Conservation (phyloP, 2,113 vertebrate species). For the Cyrtonyx montezumae region DNA sequence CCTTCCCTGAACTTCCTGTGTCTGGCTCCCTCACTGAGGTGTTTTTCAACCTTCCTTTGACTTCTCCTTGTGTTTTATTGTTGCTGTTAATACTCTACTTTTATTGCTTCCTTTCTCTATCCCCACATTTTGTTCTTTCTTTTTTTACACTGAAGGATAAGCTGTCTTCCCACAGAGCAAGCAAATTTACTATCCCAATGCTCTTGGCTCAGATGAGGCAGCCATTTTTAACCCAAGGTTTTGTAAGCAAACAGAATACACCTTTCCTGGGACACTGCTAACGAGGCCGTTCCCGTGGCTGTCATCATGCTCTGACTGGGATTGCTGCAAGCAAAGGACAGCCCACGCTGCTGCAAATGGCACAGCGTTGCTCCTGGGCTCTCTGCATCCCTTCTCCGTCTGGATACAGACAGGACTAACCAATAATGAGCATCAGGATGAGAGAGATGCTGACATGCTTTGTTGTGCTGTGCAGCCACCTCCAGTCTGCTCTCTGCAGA, state of each 20-base stretch:
- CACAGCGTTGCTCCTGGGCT: not conserved
- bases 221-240: slow-evolving; percentile 10
- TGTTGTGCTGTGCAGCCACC: not conserved
- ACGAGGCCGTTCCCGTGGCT: not conserved
- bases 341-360: not conserved
- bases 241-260: slow-evolving; percentile 4
- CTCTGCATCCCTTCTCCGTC: not conserved
- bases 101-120: slow-evolving; percentile 1
- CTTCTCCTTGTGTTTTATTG: not conserved
- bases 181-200: not conserved
- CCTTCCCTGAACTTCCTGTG: not conserved
- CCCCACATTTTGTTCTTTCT: not conserved
- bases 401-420: not conserved
- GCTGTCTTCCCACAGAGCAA: not conserved
- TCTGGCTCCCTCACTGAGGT: not conserved
- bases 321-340: not conserved
- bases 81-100: slow-evolving; percentile 8
- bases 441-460: not conserved
- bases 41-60: not conserved
- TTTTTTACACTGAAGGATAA: not conserved
- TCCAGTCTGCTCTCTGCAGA: not conserved
- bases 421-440: not conserved
- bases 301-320: not conserved
- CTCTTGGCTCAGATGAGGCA: slow-evolving; percentile 8
- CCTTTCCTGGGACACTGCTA: not conserved